Evolutionary conservation across 2,797 vertebrate genomes (phyloP), one percentile per base, ranked within the genome.

Genomic region (Cryptoblepharus egeriae): DNA sequence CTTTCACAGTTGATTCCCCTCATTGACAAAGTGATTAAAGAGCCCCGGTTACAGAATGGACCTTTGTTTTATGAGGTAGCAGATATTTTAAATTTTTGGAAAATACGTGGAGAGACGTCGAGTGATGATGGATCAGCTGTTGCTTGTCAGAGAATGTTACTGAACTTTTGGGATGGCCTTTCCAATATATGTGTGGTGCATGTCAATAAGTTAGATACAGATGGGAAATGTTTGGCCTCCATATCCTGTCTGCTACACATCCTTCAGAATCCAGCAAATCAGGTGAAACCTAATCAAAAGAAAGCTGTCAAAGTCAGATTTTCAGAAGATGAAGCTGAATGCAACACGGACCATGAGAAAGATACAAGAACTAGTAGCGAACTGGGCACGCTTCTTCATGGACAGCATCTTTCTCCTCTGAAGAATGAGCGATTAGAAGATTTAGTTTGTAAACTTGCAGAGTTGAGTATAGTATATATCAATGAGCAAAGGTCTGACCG

Each of bases 51-150:
- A 90, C 97, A 98, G 91, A 96, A 93, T 10, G 97, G 96, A 24
- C 97, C 97, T 5, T 94, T 99, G 1, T 99, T 98, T 93, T 91
- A 94, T 88, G 94, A 97, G 90, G 92, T 97, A 90, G 96, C 97
- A 26, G 97, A 98, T 88, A 97, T 96, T 72, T 91, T 99, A 12
- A 93, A 91, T 85, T 97, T 96, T 70, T 99, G 98, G 98, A 98
- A 99, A 95, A 95, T 93, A 90, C 97, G 96, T 92, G 95, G 94
- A 39, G 93, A 95, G 72, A 80, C 88, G 49, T 90, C 93, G 0
- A 76, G 15, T 64, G 91, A 86, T 45, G 85, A 79, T 16, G 86
- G 92, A 79, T 81, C 74, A 1, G 85, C 86, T 55, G 75, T 89
- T 26, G 90, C 94, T 85, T 97, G 98, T 90, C 91, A 94, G 87